Percentiles rank a stretch among this genome's conserved stretches.
phyloP scores from a whole-genome alignment of 1,140 invertebrate species.

The Scaptodrosophila lebanonensis region DNA sequence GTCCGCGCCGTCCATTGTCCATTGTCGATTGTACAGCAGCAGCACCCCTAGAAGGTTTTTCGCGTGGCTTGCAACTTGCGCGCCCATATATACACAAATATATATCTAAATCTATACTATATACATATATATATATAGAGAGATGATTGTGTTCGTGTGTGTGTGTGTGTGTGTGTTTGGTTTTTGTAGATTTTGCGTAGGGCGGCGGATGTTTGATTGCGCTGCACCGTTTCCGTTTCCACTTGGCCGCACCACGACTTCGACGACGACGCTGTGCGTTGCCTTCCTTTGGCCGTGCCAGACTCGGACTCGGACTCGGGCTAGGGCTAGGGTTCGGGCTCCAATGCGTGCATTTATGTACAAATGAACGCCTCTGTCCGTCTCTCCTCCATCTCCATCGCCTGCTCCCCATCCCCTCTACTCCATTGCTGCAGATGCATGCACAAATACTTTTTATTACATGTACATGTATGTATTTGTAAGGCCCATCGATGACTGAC shows the following conservation, averaged over 20 bases:
- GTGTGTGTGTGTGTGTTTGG: conserved; percentile 37
- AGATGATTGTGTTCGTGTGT: conserved; percentile 10
- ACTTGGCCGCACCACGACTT: too few relatives aligned
- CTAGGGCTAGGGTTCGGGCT: too few relatives aligned
- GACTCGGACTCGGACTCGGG: conserved; percentile 2
- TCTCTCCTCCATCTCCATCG: background rate
- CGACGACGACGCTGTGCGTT: too few relatives aligned
- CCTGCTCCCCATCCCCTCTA: background rate
- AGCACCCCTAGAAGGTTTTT: conserved; percentile 65
- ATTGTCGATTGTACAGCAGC: too few relatives aligned
- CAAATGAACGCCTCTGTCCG: conserved; percentile 67
- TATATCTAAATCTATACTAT: conserved; percentile 16
- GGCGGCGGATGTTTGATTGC: conserved; percentile 72
- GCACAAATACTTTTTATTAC: conserved; percentile 62
- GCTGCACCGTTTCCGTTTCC: conserved; percentile 57
- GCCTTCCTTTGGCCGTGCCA: conserved; percentile 57
- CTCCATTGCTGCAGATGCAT: conserved; percentile 65
- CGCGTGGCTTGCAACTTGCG: conserved; percentile 69
- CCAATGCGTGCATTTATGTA: conserved; percentile 71
- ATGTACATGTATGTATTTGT: conserved; percentile 5
- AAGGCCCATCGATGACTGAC: too few relatives aligned
- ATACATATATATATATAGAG: background rate
- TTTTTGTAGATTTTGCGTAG: conserved; percentile 70
- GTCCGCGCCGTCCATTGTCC: too few relatives aligned
- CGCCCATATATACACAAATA: too few relatives aligned